A percentile compares a stretch with the other conserved stretches of the same genome.
phyloP scores from a whole-genome alignment of 2,888 invertebrate genomes.

The Amiota mariae region DNA sequence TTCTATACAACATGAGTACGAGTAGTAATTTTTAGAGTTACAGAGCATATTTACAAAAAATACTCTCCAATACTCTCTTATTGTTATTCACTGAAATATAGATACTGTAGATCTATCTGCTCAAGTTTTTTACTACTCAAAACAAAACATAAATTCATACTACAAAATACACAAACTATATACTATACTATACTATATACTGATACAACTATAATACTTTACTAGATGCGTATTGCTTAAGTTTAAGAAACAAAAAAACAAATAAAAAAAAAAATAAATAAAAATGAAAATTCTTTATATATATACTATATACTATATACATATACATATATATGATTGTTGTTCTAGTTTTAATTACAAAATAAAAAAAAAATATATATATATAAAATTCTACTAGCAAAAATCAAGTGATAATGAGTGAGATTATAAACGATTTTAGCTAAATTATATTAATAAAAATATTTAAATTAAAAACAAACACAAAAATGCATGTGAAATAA shows the following conservation, averaged over 20 bases:
- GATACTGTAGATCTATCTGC: too few species aligned
- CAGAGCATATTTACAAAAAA: too few species aligned
- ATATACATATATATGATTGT: conserved; percentile 60
- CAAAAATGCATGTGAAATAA: not conserved
- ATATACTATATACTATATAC: conserved; percentile 37
- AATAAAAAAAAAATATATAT: conserved; percentile 30
- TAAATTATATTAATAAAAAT: conserved; percentile 42
- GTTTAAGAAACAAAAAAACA: conserved; percentile 44
- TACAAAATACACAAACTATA: not conserved
- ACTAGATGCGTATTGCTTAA: conserved; percentile 55
- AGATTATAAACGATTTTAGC: conserved; percentile 73
- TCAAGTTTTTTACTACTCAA: conserved; percentile 53
- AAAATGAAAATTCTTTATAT: conserved; percentile 24
- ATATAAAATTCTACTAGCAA: conserved; percentile 55
- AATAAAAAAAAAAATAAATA: too few species aligned
- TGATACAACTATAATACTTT: conserved; percentile 60
- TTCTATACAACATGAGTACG: too few species aligned
- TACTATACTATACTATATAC: not conserved
- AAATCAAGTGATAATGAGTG: conserved; percentile 73
- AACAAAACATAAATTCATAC: conserved; percentile 35
- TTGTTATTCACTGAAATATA: too few species aligned
- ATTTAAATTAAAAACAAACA: conserved; percentile 23
- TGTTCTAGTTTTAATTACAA: conserved; percentile 60
- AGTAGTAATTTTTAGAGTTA: too few species aligned
- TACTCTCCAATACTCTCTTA: too few species aligned